Percentiles rank a stretch among this genome's conserved stretches.
Conservation (phyloP, 2,113 vertebrate genomes). For the Myocastor coypus region DNA sequence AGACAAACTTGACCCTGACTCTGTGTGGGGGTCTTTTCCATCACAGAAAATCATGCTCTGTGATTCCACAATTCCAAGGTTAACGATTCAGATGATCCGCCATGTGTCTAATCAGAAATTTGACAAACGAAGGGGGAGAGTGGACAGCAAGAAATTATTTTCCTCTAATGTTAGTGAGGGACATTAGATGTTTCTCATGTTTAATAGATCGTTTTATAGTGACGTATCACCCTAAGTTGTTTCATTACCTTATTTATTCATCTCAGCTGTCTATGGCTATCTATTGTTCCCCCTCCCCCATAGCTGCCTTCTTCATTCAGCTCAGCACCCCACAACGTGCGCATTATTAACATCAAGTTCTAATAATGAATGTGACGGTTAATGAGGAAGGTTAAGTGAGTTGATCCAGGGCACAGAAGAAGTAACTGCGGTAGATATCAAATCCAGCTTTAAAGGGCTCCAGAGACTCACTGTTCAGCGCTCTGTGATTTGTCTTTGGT, state of each 20-base stretch:
- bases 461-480: background rate
- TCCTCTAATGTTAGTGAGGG: background rate
- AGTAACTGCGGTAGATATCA: background rate
- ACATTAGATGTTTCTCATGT: background rate
- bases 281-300: background rate
- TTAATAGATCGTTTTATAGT: background rate
- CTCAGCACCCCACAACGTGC: background rate
- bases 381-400: background rate
- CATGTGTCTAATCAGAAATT: background rate
- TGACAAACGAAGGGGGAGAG: background rate
- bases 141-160: background rate
- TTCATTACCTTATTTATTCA: background rate
- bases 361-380: background rate
- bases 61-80: background rate
- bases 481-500: background rate
- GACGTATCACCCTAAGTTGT: background rate
- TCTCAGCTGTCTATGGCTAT: background rate
- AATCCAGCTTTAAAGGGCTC: background rate
- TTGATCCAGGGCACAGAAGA: background rate
- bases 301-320: background rate
- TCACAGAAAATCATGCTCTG: background rate
- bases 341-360: background rate
- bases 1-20: background rate
- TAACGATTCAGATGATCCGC: background rate
- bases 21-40: background rate